Evolutionary conservation across 2,888 invertebrate genomes (phyloP), one percentile per base, ranked within the genome.

Genomic region (Leptothorax acervorum): DNA sequence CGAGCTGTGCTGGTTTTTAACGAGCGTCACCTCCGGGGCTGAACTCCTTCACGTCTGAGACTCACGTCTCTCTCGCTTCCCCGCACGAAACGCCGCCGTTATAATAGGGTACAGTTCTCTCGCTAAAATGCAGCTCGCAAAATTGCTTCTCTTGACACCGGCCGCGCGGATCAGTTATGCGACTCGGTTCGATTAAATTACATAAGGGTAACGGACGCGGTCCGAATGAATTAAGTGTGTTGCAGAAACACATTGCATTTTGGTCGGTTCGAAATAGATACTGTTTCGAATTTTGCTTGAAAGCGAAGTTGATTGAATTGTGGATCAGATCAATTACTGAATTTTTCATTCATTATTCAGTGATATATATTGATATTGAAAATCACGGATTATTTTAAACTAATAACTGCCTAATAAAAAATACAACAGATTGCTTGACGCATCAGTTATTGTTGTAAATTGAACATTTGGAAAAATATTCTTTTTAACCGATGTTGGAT

Each of bases 1-100:
- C 53, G 31, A 85, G 85, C 73, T 57, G 55, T 73, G 83, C 79
- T 71, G 55, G 81, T 85, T 86, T 70, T 63, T 75, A 82, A 84
- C 57, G 23, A 48, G 74, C 35, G 15, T 68, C 63, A 63, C 70
- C 70, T 76, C 28, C 73, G 68, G 11, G 53, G 31, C 70, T 55
- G 45, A 70, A 45, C 55, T 45, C 70, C 55, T 45, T 57, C 57
- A 42, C 31, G 39, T 76, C 23, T 55, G 57, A 53, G n/a, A 57
- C 45, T 55, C 55, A 55, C 31, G 55, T 68, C 42, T 53, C 42
- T 66, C 42, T 35, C 35, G 28, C 28, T 15, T 35, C 45, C 18
- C 45, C 45, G 60, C 48, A 57, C 55, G 55, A 68, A 78, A 65
- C 63, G 63, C 76, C 57, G n/a, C 9, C 18, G 66, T 28, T 60